Percentiles rank a stretch among this genome's conserved stretches.
Evolutionary conservation across 2,113 vertebrate genomes (phyloP).

Genomic region (Grallaria varia): DNA sequence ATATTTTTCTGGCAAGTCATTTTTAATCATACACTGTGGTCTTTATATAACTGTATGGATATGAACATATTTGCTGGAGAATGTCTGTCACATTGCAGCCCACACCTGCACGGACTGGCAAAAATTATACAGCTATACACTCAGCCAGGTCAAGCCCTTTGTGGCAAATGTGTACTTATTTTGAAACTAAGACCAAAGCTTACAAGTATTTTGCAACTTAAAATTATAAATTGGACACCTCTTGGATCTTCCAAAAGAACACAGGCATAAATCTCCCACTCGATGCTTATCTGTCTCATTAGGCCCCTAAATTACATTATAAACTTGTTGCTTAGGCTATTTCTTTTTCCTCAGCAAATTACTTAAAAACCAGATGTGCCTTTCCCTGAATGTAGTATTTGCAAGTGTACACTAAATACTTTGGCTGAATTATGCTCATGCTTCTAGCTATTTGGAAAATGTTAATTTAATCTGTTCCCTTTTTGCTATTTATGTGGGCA

Average conservation of each 20-base stretch:
- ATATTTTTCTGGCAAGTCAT: not conserved
- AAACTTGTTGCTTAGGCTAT: not conserved
- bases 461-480: constrained; percentile 14
- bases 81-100: not conserved
- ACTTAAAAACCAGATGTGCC: not conserved
- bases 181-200: not conserved
- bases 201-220: not conserved
- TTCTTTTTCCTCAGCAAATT: not conserved
- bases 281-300: constrained; percentile 33
- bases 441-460: constrained; percentile 44
- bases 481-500: constrained; percentile 5
- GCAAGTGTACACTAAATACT: not conserved
- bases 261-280: not conserved
- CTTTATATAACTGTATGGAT: not conserved
- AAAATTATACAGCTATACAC: not conserved
- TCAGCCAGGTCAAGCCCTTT: not conserved
- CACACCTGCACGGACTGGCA: not conserved
- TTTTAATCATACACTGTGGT: not conserved
- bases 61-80: not conserved
- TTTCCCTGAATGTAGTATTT: not conserved
- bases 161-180: not conserved
- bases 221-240: not conserved
- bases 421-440: constrained; percentile 25
- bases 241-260: not conserved
- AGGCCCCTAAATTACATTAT: constrained; percentile 6